A percentile compares a stretch with the other conserved stretches of the same genome.
Evolutionary conservation across 2,888 invertebrate species (phyloP).

Genomic region (Nymphalis polychloros): DNA sequence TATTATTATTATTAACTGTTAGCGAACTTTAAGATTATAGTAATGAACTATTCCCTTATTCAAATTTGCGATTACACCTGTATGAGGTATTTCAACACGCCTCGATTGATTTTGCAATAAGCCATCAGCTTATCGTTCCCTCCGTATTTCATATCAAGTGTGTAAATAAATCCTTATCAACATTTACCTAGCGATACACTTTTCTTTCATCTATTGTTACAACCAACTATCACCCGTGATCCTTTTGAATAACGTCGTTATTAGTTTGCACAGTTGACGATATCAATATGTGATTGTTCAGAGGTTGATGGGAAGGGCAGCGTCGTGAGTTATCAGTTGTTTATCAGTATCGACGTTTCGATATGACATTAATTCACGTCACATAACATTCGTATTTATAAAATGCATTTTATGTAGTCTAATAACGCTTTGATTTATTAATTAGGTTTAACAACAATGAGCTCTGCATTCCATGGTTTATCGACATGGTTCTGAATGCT

Average conservation of each 20-base stretch:
- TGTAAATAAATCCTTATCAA: slow-evolving; percentile 28
- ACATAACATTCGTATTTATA: slow-evolving; percentile 7
- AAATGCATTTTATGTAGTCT: slow-evolving; percentile 20
- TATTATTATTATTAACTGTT: background rate
- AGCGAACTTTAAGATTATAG: no score
- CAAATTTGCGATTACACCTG: background rate
- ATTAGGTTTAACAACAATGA: background rate
- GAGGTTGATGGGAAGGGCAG: slow-evolving; percentile 35
- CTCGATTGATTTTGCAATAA: slow-evolving; percentile 35
- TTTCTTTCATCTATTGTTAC: slow-evolving; percentile 10
- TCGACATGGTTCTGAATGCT: slow-evolving; percentile 8
- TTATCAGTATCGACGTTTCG: slow-evolving; percentile 36
- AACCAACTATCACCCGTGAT: slow-evolving; percentile 20
- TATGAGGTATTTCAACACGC: background rate
- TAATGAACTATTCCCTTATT: background rate
- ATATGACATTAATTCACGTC: slow-evolving; percentile 27
- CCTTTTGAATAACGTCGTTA: slow-evolving; percentile 5
- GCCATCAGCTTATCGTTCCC: slow-evolving; percentile 21
- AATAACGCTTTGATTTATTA: background rate
- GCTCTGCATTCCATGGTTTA: slow-evolving; percentile 3
- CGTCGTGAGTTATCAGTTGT: slow-evolving; percentile 36
- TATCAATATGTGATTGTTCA: slow-evolving; percentile 23
- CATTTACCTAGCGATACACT: background rate
- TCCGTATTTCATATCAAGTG: slow-evolving; percentile 29
- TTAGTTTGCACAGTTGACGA: slow-evolving; percentile 16